Evolutionary conservation across 2,888 invertebrate species (phyloP).

Genomic region (Pristionchus mayeri): DNA sequence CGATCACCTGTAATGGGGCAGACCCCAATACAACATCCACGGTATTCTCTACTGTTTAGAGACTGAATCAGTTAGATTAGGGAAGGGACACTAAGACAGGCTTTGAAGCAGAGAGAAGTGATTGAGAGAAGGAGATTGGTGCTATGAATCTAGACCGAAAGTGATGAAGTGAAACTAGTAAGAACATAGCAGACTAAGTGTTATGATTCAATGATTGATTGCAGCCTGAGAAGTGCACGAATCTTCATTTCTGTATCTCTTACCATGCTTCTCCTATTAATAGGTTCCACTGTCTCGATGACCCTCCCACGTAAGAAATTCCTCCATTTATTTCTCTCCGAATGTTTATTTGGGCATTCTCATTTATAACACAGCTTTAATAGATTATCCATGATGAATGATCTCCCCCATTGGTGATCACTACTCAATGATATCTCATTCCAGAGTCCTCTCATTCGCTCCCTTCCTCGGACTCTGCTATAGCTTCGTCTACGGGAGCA

Average conservation of each 20-base stretch:
- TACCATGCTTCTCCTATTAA: not conserved
- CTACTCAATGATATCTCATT: not conserved
- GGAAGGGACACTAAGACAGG: no score
- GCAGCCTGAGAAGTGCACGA: no score
- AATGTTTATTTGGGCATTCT: no score
- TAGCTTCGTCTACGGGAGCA: conserved; percentile 2
- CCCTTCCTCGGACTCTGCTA: conserved; percentile 46
- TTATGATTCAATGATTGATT: not conserved
- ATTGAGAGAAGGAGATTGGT: no score
- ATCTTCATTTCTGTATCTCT: conserved; percentile 25
- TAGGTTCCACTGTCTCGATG: not conserved
- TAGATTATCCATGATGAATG: not conserved
- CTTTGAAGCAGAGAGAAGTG: no score
- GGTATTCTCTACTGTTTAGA: no score
- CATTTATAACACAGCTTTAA: not conserved
- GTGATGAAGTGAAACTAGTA: no score
- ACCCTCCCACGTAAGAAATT: not conserved
- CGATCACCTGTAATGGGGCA: not conserved
- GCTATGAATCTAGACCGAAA: no score
- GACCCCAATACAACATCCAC: not conserved
- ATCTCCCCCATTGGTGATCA: no score
- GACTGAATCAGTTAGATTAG: no score
- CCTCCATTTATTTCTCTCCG: not conserved
- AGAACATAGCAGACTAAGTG: not conserved
- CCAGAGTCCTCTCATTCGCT: conserved; percentile 24